Conservation (phyloP, 2,888 invertebrate species). For the Lepidochitona cinerea region DNA sequence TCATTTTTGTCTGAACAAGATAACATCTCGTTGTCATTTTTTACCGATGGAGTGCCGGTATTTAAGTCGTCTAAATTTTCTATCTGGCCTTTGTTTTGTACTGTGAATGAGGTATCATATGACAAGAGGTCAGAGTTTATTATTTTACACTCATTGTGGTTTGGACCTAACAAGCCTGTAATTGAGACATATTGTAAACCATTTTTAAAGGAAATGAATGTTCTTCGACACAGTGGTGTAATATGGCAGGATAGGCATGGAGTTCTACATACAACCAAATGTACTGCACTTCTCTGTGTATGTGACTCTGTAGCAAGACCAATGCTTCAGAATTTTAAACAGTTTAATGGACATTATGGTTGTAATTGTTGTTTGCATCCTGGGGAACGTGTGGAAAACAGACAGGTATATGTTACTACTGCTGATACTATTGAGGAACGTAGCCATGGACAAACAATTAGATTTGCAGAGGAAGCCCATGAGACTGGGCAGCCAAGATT, state of each 20-base stretch:
- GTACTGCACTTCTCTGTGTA: neutral
- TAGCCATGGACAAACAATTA: neutral
- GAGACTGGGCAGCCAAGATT: neutral
- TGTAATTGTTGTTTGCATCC: constrained; percentile 1
- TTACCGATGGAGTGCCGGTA: neutral
- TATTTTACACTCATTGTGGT: neutral
- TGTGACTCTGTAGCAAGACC: neutral
- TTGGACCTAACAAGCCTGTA: neutral
- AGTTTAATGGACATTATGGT: neutral
- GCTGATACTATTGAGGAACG: neutral
- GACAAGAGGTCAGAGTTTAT: neutral
- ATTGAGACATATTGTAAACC: neutral
- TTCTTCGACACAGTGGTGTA: neutral
- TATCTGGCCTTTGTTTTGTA: neutral
- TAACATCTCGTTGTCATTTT: too few species aligned
- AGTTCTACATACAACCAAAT: neutral
- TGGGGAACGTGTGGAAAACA: neutral
- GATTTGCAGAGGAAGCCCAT: neutral
- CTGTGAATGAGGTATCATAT: neutral
- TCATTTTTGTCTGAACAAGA: too few species aligned
- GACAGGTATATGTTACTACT: neutral
- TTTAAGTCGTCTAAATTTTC: neutral
- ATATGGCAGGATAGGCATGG: neutral
- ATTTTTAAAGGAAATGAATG: neutral
- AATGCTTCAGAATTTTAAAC: neutral